Evolutionary conservation across 2,113 vertebrate genomes (phyloP).

Genomic region (Mystacornis crossleyi): DNA sequence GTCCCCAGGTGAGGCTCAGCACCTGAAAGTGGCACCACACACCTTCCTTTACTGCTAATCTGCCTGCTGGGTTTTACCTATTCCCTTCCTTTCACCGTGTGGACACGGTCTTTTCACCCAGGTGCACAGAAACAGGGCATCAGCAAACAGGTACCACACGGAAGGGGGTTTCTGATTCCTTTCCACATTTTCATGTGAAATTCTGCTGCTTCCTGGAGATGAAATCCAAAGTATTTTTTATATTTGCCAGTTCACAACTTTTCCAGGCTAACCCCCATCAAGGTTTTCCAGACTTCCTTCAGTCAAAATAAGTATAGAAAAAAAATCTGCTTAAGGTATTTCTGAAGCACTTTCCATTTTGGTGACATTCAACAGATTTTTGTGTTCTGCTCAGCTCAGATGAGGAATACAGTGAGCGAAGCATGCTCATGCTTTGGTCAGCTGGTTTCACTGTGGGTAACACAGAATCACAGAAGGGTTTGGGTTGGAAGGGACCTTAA

Average conservation of each 20-base stretch:
- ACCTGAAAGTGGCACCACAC: not conserved
- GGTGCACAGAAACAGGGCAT: not conserved
- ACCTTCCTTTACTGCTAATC: not conserved
- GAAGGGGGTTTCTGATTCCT: not conserved
- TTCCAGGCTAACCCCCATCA: not conserved
- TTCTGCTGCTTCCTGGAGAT: not conserved
- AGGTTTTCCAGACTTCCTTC: not conserved
- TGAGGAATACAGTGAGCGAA: not conserved
- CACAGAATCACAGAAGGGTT: not conserved
- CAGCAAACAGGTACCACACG: not conserved
- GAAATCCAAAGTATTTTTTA: not conserved
- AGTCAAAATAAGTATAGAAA: not conserved
- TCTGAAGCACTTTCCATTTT: not conserved
- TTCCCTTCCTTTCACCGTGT: fast-evolving
- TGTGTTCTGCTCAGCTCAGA: not conserved
- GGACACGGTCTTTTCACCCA: fast-evolving
- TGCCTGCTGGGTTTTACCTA: not conserved
- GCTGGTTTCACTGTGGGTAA: not conserved
- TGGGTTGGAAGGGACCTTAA: not conserved
- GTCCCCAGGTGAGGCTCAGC: not conserved
- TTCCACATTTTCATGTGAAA: not conserved
- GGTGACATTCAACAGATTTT: not conserved
- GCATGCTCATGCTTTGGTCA: not conserved
- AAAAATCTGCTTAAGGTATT: not conserved
- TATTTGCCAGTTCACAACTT: not conserved